A percentile compares a stretch with the other conserved stretches of the same genome.
These are phyloP conservation scores for Heliocidaris tuberculata DNA, from an alignment of 35 echinoderm and acorn worm species.

Conservation along the genomic window DNA sequence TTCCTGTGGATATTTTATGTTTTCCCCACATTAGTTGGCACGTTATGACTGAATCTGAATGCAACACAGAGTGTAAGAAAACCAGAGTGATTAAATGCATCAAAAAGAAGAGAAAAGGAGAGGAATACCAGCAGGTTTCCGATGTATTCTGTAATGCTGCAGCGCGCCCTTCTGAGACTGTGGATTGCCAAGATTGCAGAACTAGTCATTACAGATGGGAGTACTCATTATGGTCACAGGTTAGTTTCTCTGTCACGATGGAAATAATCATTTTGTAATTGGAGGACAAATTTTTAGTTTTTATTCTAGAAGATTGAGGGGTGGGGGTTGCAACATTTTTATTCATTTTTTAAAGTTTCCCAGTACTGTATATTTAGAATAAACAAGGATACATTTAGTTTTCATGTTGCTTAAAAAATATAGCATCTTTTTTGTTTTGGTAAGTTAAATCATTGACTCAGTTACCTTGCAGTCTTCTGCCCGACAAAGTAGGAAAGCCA, in stretches of 20 bases:
- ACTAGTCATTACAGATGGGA: conserved; percentile 47
- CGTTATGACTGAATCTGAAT: conserved; percentile 58
- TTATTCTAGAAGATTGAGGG: not conserved
- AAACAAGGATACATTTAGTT: not conserved
- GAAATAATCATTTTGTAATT: not conserved
- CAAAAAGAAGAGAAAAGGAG: conserved; percentile 47
- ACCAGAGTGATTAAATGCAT: conserved; percentile 51
- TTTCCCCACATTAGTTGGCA: conserved; percentile 51
- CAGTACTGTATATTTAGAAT: not conserved
- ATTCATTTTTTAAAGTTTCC: not conserved
- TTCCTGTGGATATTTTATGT: not conserved
- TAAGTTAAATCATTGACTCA: too few relatives aligned
- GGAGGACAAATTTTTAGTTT: not conserved
- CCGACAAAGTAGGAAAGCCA: too few relatives aligned
- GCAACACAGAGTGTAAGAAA: conserved; percentile 54
- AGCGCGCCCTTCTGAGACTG: conserved; percentile 51
- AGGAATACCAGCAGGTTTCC: not conserved
- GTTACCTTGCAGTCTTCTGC: too few relatives aligned
- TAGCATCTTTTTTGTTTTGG: too few relatives aligned
- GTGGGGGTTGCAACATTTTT: not conserved
- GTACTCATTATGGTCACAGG: conserved; percentile 67
- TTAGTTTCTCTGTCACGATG: conserved; percentile 14
- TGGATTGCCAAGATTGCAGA: conserved; percentile 56
- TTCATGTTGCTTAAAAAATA: not conserved
- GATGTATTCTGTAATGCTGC: conserved; percentile 52